Percentiles rank a stretch among this genome's conserved stretches.
Conservation (phyloP, 2,113 vertebrate genomes). For the Poeciliopsis prolifica region DNA sequence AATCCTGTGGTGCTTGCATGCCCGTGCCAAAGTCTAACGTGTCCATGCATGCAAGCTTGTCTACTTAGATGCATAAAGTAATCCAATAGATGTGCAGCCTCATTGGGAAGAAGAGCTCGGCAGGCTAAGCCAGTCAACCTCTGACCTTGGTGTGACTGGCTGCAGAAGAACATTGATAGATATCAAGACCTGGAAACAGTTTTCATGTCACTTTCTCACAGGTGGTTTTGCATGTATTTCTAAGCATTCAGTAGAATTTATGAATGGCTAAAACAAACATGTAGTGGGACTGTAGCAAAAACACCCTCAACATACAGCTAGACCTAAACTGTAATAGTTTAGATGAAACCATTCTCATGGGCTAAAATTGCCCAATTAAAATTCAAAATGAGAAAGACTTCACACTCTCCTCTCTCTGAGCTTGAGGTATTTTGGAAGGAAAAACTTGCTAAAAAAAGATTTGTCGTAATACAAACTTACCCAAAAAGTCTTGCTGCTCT, state of each 20-base stretch:
- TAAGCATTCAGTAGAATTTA: not conserved
- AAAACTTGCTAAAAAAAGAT: no score
- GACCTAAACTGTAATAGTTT: no score
- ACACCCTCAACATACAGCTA: no score
- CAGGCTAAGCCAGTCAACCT: not conserved
- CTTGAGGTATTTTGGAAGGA: no score
- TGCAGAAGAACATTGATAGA: not conserved
- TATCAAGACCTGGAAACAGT: not conserved
- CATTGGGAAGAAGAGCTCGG: not conserved
- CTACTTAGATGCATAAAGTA: not conserved
- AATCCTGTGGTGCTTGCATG: constrained; percentile 10
- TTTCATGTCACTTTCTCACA: not conserved
- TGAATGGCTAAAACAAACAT: no score
- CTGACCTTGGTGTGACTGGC: not conserved
- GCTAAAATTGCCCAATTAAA: no score
- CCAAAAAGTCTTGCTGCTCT: no score
- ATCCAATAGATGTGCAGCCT: not conserved
- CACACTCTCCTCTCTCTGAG: no score
- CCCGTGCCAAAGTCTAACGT: not conserved
- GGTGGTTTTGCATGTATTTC: not conserved
- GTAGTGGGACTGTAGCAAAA: no score
- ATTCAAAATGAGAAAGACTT: no score
- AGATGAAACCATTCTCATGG: no score
- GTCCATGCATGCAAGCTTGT: not conserved
- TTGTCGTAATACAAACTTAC: no score